phyloP scores from a whole-genome alignment of 2,113 vertebrate species.

The Myrmecophaga tridactyla region DNA sequence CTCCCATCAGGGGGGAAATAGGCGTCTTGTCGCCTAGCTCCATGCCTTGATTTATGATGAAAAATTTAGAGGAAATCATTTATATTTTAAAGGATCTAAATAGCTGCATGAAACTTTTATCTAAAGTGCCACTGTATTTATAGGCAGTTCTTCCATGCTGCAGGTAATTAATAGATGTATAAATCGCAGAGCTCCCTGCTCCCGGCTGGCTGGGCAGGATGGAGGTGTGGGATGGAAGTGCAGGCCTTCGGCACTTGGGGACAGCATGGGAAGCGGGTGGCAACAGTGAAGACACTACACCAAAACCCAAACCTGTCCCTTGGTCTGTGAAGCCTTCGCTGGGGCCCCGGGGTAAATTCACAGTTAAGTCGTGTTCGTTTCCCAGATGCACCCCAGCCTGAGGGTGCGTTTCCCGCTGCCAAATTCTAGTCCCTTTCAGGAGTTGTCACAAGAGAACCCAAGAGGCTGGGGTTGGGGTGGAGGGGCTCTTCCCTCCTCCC shows the following conservation, averaged over 20 bases:
- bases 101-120: conserved; percentile 92
- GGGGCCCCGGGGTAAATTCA: not conserved
- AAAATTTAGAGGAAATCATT: conserved; percentile 93
- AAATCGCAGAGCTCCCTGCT: conserved; percentile 80
- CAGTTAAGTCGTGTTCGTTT: not conserved
- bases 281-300: rapidly evolving
- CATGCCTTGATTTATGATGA: conserved; percentile 89
- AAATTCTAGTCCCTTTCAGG: not conserved
- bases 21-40: conserved; percentile 76
- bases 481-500: not conserved
- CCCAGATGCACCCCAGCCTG: rapidly evolving
- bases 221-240: not conserved
- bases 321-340: not conserved
- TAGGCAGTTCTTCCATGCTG: conserved; percentile 79
- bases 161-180: conserved; percentile 90
- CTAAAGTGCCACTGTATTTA: conserved; percentile 86
- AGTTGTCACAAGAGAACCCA: too few species aligned
- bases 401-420: rapidly evolving
- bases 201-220: conserved; percentile 26
- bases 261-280: rapidly evolving
- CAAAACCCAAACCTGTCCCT: not conserved
- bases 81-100: conserved; percentile 92
- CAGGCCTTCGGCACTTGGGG: conserved; percentile 40
- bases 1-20: conserved; percentile 69
- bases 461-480: not conserved